Evolutionary conservation across 2,888 invertebrate species (phyloP), one percentile per base, ranked within the genome.

Genomic region (Cephus rjabovi): DNA sequence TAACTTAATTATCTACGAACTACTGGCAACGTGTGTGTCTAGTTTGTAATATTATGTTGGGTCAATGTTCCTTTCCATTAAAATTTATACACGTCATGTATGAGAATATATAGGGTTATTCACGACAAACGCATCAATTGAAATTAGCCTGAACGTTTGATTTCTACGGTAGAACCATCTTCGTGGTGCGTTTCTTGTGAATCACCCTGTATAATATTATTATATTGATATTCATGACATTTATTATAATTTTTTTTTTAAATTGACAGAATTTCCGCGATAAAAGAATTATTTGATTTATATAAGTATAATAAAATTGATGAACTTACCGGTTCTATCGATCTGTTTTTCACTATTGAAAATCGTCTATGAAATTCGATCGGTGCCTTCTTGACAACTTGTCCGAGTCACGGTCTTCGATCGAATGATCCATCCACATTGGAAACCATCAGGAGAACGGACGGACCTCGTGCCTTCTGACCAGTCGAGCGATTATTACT

Each of bases 391-490:
- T 56, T 56, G 23, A 2, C 56, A 9, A 56, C 56, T 77, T 75
- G 74, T 40, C 31, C 33, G 69, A 31, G 37, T 33, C 33, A 70
- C 77, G 71, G 70, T 77, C 71, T 77, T 40, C 75, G 71, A 75
- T 34, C 37, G 75, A 77, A 15, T 75, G 75, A 75, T 70, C 40
- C 68, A 77, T 77, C 69, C 70, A 70, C 75, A 40, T 71, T 74
- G 40, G 35, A 56, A 56, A 56, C 33, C 69, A 3, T 37, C 34
- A 34, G 40, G 71, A 35, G 35, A 75, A 70, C 71, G 33, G 75
- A 23, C 75, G 75, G 75, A 75, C 77, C 77, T 70, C 77, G 77
- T 77, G 75, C 77, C 15, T 71, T 71, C 77, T 77, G 77, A 75
- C 71, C 77, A 71, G 74, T 77, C 75, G 71, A 75, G 69, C 77